Evolutionary conservation across 2,113 vertebrate genomes (phyloP).

Genomic region (Saguinus imperator): DNA sequence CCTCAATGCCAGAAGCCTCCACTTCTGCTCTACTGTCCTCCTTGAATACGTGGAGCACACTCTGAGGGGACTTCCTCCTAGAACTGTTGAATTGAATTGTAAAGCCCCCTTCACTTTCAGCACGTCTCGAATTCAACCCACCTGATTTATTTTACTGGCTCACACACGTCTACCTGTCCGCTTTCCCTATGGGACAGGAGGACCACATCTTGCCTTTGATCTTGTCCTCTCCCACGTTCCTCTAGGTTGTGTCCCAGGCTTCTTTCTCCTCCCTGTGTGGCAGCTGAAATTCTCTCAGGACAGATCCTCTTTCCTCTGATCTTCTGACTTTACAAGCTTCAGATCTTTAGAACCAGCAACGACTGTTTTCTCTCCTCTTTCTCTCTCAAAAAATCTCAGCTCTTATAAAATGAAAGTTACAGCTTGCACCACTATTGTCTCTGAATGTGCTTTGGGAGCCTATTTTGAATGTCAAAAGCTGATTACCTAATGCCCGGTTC

Average conservation of each 20-base stretch:
- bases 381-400: not conserved
- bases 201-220: not conserved
- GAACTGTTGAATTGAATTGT: not conserved
- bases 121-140: not conserved
- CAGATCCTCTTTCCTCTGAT: not conserved
- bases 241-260: not conserved
- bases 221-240: accelerated
- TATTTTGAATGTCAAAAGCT: not conserved
- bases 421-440: not conserved
- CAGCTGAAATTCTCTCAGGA: not conserved
- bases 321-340: not conserved
- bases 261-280: not conserved
- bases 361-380: not conserved
- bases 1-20: not conserved
- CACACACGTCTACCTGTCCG: not conserved
- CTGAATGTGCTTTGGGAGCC: not conserved
- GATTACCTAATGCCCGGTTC: not conserved
- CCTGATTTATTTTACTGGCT: not conserved
- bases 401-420: not conserved
- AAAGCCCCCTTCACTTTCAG: not conserved
- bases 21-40: not conserved
- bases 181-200: not conserved
- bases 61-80: not conserved
- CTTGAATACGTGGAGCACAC: too few species aligned
- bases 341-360: not conserved